phyloP scores from a whole-genome alignment of 2,888 invertebrate species.

The Latheticus oryzae region DNA sequence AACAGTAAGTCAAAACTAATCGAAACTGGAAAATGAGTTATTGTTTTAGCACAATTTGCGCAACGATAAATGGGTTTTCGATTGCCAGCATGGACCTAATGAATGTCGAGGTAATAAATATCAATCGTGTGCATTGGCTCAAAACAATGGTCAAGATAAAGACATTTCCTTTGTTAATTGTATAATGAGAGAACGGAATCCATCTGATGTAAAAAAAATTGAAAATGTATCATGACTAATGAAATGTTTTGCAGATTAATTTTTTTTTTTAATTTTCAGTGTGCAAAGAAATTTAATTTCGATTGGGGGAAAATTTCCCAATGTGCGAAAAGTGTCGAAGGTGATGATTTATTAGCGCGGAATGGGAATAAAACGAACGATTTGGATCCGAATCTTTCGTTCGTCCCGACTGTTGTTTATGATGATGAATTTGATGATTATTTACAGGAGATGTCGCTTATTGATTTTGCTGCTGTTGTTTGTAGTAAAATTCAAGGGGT shows the following conservation, averaged over 20 bases:
- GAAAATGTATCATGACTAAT: conserved; percentile 45
- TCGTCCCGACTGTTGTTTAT: conserved; percentile 65
- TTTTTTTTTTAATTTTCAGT: conserved; percentile 55
- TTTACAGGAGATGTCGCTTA: conserved; percentile 46
- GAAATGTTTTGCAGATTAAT: conserved; percentile 13
- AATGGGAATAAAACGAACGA: conserved; percentile 62
- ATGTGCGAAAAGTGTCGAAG: conserved; percentile 55
- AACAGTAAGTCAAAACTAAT: conserved; percentile 13
- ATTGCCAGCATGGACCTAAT: conserved; percentile 67
- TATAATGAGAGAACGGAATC: conserved; percentile 58
- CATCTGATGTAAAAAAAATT: conserved; percentile 43
- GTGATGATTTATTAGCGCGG: conserved; percentile 59
- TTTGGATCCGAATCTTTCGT: conserved; percentile 58
- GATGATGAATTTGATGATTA: conserved; percentile 56
- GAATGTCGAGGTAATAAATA: conserved; percentile 69
- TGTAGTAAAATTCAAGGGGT: conserved; percentile 44
- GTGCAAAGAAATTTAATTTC: conserved; percentile 54
- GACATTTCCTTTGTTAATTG: conserved; percentile 62
- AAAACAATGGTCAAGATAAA: conserved; percentile 55
- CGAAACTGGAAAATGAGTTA: not conserved
- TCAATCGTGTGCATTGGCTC: conserved; percentile 66
- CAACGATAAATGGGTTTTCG: conserved; percentile 58
- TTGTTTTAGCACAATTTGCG: conserved; percentile 41
- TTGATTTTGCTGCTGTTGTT: conserved; percentile 49
- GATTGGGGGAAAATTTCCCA: conserved; percentile 49